phyloP scores from a whole-genome alignment of 2,797 vertebrate genomes.

The Myoxocephalus aenaeus region DNA sequence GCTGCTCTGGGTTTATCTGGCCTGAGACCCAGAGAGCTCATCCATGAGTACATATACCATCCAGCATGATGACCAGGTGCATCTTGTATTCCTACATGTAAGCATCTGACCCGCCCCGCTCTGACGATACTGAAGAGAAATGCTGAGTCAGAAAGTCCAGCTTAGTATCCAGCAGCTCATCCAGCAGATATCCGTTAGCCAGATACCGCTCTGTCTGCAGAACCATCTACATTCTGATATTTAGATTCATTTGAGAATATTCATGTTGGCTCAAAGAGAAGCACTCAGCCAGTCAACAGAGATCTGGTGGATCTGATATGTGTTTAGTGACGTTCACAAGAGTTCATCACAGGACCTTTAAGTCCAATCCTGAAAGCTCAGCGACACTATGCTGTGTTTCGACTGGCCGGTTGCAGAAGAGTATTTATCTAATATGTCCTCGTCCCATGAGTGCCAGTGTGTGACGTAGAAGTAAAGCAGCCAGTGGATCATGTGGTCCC shows the following conservation, averaged over 20 bases:
- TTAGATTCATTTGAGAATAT: too few relatives aligned
- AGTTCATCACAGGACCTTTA: slow-evolving; percentile 2
- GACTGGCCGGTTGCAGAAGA: not conserved
- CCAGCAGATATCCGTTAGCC: not conserved
- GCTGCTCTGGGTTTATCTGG: too few relatives aligned
- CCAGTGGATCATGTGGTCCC: not conserved
- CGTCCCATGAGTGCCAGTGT: not conserved
- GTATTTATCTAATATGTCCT: not conserved
- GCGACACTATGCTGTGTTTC: not conserved
- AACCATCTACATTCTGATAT: not conserved
- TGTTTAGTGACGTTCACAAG: not conserved
- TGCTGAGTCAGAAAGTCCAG: not conserved
- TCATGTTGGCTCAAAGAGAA: too few relatives aligned
- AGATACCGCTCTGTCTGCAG: not conserved
- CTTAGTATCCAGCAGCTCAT: not conserved
- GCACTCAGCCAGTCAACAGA: not conserved
- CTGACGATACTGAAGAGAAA: not conserved
- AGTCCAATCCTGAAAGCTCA: slow-evolving; percentile 9
- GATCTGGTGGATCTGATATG: not conserved
- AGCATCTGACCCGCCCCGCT: too few relatives aligned
- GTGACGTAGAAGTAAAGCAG: not conserved
- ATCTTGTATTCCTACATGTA: not conserved
- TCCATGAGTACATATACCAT: not conserved
- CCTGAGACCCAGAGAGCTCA: too few relatives aligned
- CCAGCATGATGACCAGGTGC: not conserved